phyloP scores from a whole-genome alignment of 2,888 invertebrate species.

The Zygaena filipendulae region DNA sequence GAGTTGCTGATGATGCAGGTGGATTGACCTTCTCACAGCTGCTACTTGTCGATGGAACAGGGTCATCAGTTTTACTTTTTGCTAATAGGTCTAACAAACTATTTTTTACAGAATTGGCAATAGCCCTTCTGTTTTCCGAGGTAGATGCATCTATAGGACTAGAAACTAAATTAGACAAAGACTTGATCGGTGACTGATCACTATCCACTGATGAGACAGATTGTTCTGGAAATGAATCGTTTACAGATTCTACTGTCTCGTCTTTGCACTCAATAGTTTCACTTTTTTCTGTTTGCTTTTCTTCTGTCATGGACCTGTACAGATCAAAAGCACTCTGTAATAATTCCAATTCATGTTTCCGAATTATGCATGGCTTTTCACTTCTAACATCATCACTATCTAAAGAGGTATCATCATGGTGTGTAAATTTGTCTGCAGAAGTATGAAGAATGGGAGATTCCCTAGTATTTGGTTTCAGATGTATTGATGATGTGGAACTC shows the following conservation, averaged over 20 bases:
- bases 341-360: constrained; percentile 55
- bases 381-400: constrained; percentile 29
- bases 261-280: constrained; percentile 33
- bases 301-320: constrained; percentile 50
- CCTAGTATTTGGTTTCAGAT: constrained; percentile 36
- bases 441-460: constrained; percentile 40
- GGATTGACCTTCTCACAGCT: constrained; percentile 38
- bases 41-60: constrained; percentile 41
- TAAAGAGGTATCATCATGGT: constrained; percentile 25
- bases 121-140: constrained; percentile 32
- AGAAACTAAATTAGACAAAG: constrained; percentile 72
- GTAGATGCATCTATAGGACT: constrained; percentile 52
- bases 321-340: constrained; percentile 57
- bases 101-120: constrained; percentile 45
- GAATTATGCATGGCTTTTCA: constrained; percentile 30
- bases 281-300: constrained; percentile 35
- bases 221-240: constrained; percentile 40
- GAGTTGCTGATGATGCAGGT: constrained; percentile 38
- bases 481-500: constrained; percentile 28
- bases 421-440: constrained; percentile 31
- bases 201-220: constrained; percentile 40
- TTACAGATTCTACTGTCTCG: constrained; percentile 36
- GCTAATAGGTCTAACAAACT: constrained; percentile 55
- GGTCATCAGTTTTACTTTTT: constrained; percentile 40
- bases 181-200: constrained; percentile 71